Percentiles rank a stretch among this genome's conserved stretches.
Evolutionary conservation across 2,888 invertebrate genomes (phyloP).

Genomic region (Strigamia crassipes): DNA sequence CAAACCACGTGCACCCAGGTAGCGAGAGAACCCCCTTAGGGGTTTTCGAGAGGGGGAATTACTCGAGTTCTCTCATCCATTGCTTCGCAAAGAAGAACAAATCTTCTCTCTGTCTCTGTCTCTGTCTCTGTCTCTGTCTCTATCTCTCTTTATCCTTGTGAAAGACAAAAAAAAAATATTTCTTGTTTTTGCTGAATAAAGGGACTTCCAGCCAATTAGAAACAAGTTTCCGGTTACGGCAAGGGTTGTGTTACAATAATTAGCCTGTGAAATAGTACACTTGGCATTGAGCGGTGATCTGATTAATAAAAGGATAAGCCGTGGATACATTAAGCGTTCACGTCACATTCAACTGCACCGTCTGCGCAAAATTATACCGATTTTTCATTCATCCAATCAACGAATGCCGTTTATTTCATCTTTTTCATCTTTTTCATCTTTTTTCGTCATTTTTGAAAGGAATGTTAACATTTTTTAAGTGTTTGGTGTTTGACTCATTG

Average conservation of each 20-base stretch:
- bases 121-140: too few species aligned
- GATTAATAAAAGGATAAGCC: conserved; percentile 29
- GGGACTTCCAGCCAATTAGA: conserved; percentile 28
- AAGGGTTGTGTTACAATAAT: conserved; percentile 34
- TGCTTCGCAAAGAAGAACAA: background rate
- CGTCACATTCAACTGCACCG: too few species aligned
- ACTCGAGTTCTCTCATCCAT: conserved; percentile 33
- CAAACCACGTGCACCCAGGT: conserved; percentile 31
- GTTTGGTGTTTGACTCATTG: too few species aligned
- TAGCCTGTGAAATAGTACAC: conserved; percentile 34
- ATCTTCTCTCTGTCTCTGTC: too few species aligned
- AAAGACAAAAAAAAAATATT: background rate
- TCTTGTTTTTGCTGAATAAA: background rate
- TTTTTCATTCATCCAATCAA: too few species aligned
- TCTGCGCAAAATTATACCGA: too few species aligned
- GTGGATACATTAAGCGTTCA: background rate
- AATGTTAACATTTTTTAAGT: too few species aligned
- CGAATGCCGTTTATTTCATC: too few species aligned
- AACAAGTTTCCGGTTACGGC: conserved; percentile 27
- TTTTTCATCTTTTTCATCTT: too few species aligned
- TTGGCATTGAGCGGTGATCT: conserved; percentile 38
- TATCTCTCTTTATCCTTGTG: too few species aligned
- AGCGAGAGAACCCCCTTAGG: conserved; percentile 24
- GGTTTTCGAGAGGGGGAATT: conserved; percentile 20
- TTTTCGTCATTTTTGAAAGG: too few species aligned